Conservation (phyloP, 2,113 vertebrate species). For the Glaucomys volans region DNA sequence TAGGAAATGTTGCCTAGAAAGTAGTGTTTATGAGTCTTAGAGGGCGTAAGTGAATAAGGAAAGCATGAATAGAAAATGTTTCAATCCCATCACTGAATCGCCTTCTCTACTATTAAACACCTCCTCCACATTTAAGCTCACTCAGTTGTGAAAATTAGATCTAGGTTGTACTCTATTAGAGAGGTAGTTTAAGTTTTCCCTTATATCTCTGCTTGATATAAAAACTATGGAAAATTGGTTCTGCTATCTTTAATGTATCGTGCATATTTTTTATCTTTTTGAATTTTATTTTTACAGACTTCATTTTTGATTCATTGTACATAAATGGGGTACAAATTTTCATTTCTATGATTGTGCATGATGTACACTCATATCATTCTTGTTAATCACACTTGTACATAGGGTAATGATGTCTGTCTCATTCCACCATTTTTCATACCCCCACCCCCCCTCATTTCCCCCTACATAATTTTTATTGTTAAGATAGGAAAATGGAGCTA, state of each 20-base stretch:
- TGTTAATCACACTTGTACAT: too few relatives aligned
- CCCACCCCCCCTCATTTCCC: too few relatives aligned
- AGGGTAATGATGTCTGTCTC: too few relatives aligned
- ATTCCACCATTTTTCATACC: too few relatives aligned
- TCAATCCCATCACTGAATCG: constrained; percentile 10
- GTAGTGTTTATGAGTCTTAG: background rate
- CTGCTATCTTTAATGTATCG: background rate
- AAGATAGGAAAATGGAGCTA: background rate
- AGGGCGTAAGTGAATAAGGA: background rate
- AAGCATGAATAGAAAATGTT: background rate
- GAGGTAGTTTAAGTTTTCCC: constrained; percentile 65
- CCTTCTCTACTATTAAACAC: background rate
- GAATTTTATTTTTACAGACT: too few relatives aligned
- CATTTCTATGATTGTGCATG: too few relatives aligned
- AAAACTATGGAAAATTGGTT: background rate
- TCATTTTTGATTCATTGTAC: too few relatives aligned
- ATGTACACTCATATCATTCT: too few relatives aligned
- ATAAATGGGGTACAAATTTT: too few relatives aligned
- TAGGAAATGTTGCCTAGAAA: background rate
- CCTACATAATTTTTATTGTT: background rate
- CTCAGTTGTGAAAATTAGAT: constrained; percentile 75
- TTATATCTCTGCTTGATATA: background rate
- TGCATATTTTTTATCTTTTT: background rate
- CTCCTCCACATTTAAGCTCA: constrained; percentile 73
- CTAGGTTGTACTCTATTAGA: constrained; percentile 64